Evolutionary conservation across 2,888 invertebrate species (phyloP).

Genomic region (Lasioglossum leucozonium): DNA sequence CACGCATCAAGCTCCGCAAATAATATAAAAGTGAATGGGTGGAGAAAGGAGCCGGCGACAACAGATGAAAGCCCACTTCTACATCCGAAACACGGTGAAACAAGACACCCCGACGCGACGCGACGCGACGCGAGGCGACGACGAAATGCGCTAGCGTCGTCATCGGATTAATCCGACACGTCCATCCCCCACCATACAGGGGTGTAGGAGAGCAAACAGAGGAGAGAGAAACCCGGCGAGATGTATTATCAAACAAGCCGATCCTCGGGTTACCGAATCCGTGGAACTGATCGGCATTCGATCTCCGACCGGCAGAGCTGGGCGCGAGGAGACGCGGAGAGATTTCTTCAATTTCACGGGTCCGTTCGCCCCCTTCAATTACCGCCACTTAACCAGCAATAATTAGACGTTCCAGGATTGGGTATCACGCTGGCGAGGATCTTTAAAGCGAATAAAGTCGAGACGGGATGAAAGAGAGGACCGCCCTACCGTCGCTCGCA

Average conservation of each 20-base stretch:
- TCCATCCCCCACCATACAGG: constrained; percentile 61
- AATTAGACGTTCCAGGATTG: constrained; percentile 81
- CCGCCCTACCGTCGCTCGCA: constrained; percentile 55
- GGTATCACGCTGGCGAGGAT: constrained; percentile 72
- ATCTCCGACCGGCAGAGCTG: constrained; percentile 37
- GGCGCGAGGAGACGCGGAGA: constrained; percentile 42
- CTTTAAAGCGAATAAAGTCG: constrained; percentile 76
- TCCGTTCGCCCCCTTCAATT: constrained; percentile 80
- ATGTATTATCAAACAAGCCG: constrained; percentile 68
- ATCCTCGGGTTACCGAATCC: constrained; percentile 62
- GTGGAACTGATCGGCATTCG: constrained; percentile 59
- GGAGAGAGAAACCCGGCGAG: constrained; percentile 54
- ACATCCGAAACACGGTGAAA: neutral
- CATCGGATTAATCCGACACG: constrained; percentile 66
- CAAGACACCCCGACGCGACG: neutral
- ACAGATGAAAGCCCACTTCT: constrained; percentile 13
- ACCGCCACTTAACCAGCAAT: constrained; percentile 82
- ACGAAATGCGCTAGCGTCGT: constrained; percentile 22
- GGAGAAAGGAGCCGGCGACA: neutral
- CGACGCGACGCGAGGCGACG: too few relatives aligned
- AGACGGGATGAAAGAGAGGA: constrained; percentile 66
- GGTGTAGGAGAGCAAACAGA: constrained; percentile 39
- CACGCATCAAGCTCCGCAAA: constrained; percentile 8
- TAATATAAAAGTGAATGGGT: neutral
- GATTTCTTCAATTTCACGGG: constrained; percentile 82